These are phyloP conservation scores for Eurosta solidaginis DNA, from an alignment of 1,140 invertebrate genomes.

Conservation along the genomic window DNA sequence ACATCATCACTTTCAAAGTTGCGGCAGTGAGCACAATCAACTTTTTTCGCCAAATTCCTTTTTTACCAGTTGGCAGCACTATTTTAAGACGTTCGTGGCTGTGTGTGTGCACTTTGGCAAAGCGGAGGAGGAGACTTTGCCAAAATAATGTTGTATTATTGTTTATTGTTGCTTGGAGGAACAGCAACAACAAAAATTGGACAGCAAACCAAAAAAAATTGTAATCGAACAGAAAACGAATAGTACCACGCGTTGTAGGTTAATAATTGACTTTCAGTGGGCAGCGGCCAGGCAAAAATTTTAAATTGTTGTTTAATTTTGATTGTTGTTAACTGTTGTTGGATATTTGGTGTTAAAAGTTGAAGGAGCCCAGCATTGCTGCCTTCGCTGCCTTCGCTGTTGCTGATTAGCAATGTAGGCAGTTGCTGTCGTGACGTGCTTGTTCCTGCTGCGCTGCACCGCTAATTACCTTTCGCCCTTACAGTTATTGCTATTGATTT, in stretches of 20 bases:
- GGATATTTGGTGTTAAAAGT: too few species aligned
- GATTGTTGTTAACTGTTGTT: too few species aligned
- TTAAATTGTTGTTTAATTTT: too few species aligned
- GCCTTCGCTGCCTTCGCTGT: not conserved
- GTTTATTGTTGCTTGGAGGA: too few species aligned
- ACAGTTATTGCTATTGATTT: not conserved
- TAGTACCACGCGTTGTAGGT: not conserved
- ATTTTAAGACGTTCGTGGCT: not conserved
- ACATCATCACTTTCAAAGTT: not conserved
- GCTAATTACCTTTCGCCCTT: not conserved
- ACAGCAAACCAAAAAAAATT: not conserved
- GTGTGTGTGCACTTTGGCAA: not conserved
- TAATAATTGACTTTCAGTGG: not conserved
- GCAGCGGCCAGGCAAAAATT: not conserved
- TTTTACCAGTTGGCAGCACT: not conserved
- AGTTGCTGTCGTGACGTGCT: not conserved
- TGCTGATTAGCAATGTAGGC: not conserved
- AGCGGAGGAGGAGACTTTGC: constrained; percentile 5
- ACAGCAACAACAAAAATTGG: not conserved
- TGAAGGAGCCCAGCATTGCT: not conserved
- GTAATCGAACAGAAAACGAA: not conserved
- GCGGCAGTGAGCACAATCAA: not conserved
- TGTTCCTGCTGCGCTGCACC: not conserved
- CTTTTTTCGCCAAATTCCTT: not conserved
- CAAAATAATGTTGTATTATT: not conserved